Base-by-base conservation (phyloP, 2,797 vertebrate species). In the Peromyscus aztecus region DNA sequence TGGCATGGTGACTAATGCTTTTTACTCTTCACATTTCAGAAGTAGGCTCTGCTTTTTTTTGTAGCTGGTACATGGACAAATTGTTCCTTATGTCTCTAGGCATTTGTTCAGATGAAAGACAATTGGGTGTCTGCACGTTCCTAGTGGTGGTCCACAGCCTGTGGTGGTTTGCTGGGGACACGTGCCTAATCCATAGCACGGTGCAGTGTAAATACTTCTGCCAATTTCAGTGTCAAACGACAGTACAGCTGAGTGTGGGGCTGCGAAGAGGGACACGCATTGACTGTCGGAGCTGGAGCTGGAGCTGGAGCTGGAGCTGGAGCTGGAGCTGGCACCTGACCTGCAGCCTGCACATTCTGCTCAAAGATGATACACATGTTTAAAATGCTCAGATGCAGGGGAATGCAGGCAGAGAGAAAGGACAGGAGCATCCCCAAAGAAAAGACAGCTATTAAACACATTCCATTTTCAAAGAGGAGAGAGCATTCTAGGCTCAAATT, bases 401-500 rank as follows among this genome's bases (percentile, higher is more conserved):
- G 59, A 91, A 57, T 49, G 6, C 21, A 89, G 71, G 46, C 13
- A 83, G 43, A 43, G 59, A 82, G 37, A 91, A 61, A 84, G 21
- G 21, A 63, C 55, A 43, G 46, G 49, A 71, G 4, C 8, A 40
- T 29, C 5, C 29, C 19, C 6, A 23, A 19, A 21, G 40, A 87
- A 83, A 94, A 19, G 29, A 31, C 8, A 34, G 69, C 46, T 61
- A 67, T 75, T 85, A 77, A 61, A 86, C 61, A 77, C 31, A 80
- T 59, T 94, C 29, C 29, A 86, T 91, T 93, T 87, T 49, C 61
- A 67, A 57, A 86, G 46, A 40, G 17, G 31, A 88, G 87, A 92
- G 81, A 31, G 55, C 69, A 73, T 67, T 65, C 19, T 34, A 83
- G 55, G 43, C n/a, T 78, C 52, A 59, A 29, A 92, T n/a, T 59